Evolutionary conservation across 2,888 invertebrate genomes (phyloP), one percentile per base, ranked within the genome.

Genomic region (Mythimna loreyi): DNA sequence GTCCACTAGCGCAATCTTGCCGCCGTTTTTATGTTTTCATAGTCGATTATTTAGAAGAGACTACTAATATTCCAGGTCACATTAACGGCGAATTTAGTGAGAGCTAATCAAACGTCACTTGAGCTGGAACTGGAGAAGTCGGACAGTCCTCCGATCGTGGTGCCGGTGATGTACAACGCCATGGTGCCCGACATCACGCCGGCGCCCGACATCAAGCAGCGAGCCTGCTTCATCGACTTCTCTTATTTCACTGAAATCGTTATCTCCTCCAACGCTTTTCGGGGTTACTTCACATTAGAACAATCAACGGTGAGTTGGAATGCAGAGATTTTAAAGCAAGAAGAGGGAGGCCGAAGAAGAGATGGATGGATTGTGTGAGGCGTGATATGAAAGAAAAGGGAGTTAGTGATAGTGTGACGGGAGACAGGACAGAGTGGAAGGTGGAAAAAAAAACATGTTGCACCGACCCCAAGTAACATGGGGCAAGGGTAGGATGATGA

Each of bases 211-310:
- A 94, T 97, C 13, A 92, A 91, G 23, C 87, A 97, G 52, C 91
- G 96, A 74, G 96, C 96, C 63, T 97, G 97, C 82, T 97, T 97
- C 83, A 82, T 97, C 23, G 96, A 97, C 80, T 96, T 92, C 75
- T 89, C 94, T 0, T 97, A 97, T 75, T 88, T 90, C 21, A 86
- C 95, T 56, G 92, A 93, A n/a, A 90, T 97, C 47, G 84, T 81
- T 11, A 82, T 97, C 16, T 87, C 87, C 9, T 96, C 97, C 69
- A 90, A 92, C 33, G 92, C 95, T 40, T 91, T 96, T 75, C 92
- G 93, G 75, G 97, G 88, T 67, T 89, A 88, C 72, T 90, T 89
- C 50, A 89, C 85, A 50, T 63, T 89, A 56, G 86, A 84, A 52
- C 84, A 89, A 28, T 30, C 67, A 61, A 1, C 0, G 66, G 78